Conservation (phyloP, 2,797 vertebrate genomes). For the Intellagama lesueurii region DNA sequence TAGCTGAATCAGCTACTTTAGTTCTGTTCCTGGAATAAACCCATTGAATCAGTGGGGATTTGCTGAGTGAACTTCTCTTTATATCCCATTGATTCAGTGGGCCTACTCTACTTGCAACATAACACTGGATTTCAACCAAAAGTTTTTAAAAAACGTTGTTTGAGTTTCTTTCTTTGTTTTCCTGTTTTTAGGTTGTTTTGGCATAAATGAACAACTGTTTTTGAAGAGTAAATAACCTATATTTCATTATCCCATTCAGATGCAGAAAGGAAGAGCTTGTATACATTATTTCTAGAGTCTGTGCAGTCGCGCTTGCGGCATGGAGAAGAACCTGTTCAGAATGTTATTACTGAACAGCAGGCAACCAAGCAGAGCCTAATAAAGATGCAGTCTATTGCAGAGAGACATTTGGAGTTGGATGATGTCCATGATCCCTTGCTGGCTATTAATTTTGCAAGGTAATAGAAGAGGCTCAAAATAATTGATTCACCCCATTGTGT, state of each 20-base stretch:
- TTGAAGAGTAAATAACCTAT: not conserved
- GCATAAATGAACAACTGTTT: not conserved
- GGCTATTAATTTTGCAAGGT: slow-evolving; percentile 98
- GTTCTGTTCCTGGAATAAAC: not conserved
- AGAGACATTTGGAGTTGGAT: slow-evolving; percentile 89
- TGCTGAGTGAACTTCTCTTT: no score
- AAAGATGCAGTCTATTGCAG: slow-evolving; percentile 94
- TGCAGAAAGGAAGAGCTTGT: slow-evolving; percentile 93
- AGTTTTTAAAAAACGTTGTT: not conserved
- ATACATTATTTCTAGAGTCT: slow-evolving; percentile 92
- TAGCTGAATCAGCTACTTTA: not conserved
- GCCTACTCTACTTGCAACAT: no score
- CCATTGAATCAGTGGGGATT: no score
- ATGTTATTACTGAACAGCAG: slow-evolving; percentile 85
- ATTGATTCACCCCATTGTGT: slow-evolving; percentile 5
- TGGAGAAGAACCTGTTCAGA: slow-evolving; percentile 83
- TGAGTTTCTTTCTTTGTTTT: no score
- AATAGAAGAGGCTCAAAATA: slow-evolving; percentile 27
- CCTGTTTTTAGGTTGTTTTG: not conserved
- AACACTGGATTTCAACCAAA: no score
- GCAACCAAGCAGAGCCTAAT: slow-evolving; percentile 89
- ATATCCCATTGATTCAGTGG: no score
- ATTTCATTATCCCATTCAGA: slow-evolving; percentile 77
- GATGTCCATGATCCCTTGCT: slow-evolving; percentile 91
- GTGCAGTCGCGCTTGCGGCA: slow-evolving; percentile 92